Base-by-base conservation (phyloP, 1,140 invertebrate genomes). In the Meloidogyne hapla region DNA sequence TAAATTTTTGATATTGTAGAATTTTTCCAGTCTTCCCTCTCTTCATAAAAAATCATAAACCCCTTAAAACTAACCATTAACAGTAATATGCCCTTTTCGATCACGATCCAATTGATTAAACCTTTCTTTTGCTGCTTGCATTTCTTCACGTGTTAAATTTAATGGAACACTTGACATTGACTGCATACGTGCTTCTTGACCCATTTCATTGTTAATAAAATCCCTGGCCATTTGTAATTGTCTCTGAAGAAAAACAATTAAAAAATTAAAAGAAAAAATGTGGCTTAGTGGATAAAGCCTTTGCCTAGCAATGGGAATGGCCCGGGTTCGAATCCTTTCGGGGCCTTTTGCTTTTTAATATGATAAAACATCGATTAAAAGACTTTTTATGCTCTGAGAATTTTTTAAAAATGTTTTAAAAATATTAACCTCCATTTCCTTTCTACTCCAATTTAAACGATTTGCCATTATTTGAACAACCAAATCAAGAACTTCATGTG, bases 31-130 rank as follows among this genome's bases (percentile, higher is more conserved):
- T n/a, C n/a, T n/a, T n/a, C n/a, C n/a, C n/a, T 15, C 12, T 9
- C 68, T 74, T 61, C 80, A 83, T n/a, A n/a, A n/a, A n/a, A n/a
- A n/a, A n/a, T n/a, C n/a, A n/a, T n/a, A 85, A 90, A 96, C 95
- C 92, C 98, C 95, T 25, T 98, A 91, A 87, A 94, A 93, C 86
- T 93, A 90, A 77, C 95, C 96, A 88, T 96, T 97, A 76, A 98
- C 93, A 42, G 95, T 97, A 64, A 99, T 95, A 85, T 94, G 98
- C 81, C 96, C 96, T 88, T 99, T 99, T 82, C 92, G 92, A 85
- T 97, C 96, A 81, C 92, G 92, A 89, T 99, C 96, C 75, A 99
- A 92, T 77, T 93, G 91, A 85, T 95, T 92, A 91, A 99, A 99
- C 69, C 94, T 91, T 85, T 95, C 94, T 77, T 95, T 94, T 87